These are phyloP conservation scores for Apaloderma vittatum DNA, from an alignment of 2,113 vertebrate species.

Conservation along the genomic window DNA sequence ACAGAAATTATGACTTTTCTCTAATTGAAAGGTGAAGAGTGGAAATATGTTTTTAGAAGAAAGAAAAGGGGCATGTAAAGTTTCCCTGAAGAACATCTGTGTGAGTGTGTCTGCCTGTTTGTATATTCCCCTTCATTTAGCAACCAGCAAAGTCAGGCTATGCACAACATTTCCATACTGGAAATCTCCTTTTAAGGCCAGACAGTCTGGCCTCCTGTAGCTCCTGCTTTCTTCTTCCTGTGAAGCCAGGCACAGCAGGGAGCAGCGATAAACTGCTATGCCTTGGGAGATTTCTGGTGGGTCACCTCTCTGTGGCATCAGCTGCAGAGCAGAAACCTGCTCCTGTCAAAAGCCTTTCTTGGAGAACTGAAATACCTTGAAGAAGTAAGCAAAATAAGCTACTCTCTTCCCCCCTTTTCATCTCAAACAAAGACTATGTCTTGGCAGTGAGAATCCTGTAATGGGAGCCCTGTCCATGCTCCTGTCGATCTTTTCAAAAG, in stretches of 20 bases:
- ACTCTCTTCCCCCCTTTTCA: background rate
- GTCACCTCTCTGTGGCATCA: background rate
- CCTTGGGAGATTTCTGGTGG: background rate
- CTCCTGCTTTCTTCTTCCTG: background rate
- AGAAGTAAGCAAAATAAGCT: background rate
- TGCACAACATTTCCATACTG: background rate
- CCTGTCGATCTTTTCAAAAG: background rate
- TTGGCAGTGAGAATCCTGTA: background rate
- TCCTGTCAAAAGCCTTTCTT: background rate
- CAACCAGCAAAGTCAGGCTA: background rate
- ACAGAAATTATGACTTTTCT: background rate
- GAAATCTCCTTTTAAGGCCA: conserved; percentile 33
- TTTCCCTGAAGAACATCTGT: background rate
- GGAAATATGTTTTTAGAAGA: background rate
- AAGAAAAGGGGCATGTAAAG: background rate
- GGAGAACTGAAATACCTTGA: background rate
- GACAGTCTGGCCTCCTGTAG: background rate
- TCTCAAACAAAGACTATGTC: background rate
- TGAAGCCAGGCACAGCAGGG: background rate
- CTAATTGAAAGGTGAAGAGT: background rate
- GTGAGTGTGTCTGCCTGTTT: background rate
- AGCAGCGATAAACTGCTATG: rapidly evolving
- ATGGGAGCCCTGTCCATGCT: background rate
- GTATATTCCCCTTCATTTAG: conserved; percentile 7
- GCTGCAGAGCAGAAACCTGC: background rate